Percentiles rank a stretch among this genome's conserved stretches.
Evolutionary conservation across 2,888 invertebrate species (phyloP).

Genomic region (Caenorhabditis sp.): DNA sequence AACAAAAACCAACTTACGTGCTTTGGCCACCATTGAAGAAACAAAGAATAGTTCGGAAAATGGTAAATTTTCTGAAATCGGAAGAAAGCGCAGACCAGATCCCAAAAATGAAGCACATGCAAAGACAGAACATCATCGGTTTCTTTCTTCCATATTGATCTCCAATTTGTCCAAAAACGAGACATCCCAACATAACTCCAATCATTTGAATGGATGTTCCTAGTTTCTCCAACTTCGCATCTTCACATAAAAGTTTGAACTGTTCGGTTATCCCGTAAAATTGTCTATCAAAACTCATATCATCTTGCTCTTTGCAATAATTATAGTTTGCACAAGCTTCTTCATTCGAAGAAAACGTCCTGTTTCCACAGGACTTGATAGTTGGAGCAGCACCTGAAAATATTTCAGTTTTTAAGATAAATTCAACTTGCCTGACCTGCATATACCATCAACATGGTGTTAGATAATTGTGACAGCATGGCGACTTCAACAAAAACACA

Average conservation of each 20-base stretch:
- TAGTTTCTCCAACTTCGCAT: conserved; percentile 72
- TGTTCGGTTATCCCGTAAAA: conserved; percentile 62
- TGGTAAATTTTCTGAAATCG: conserved; percentile 73
- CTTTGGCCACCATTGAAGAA: conserved; percentile 79
- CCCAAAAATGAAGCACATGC: conserved; percentile 70
- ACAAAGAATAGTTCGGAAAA: conserved; percentile 73
- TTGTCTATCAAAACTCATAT: conserved; percentile 51
- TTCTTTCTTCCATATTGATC: conserved; percentile 75
- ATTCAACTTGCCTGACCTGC: conserved; percentile 48
- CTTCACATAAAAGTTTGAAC: conserved; percentile 65
- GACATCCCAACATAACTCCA: conserved; percentile 78
- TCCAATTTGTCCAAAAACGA: conserved; percentile 76
- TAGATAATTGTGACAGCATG: conserved; percentile 62
- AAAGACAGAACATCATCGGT: conserved; percentile 74
- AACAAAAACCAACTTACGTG: conserved; percentile 63
- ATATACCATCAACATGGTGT: conserved; percentile 67
- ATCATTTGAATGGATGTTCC: conserved; percentile 78
- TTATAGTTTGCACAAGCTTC: conserved; percentile 51
- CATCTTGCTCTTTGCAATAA: conserved; percentile 15
- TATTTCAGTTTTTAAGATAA: background rate
- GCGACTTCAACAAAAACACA: conserved; percentile 62
- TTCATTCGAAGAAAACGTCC: conserved; percentile 48
- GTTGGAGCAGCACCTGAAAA: conserved; percentile 52
- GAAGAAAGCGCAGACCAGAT: conserved; percentile 71
- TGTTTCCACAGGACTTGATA: conserved; percentile 59